Percentiles rank a stretch among this genome's conserved stretches.
These are phyloP conservation scores for Tiliqua scincoides DNA, from an alignment of 2,113 vertebrate species.

Conservation along the genomic window DNA sequence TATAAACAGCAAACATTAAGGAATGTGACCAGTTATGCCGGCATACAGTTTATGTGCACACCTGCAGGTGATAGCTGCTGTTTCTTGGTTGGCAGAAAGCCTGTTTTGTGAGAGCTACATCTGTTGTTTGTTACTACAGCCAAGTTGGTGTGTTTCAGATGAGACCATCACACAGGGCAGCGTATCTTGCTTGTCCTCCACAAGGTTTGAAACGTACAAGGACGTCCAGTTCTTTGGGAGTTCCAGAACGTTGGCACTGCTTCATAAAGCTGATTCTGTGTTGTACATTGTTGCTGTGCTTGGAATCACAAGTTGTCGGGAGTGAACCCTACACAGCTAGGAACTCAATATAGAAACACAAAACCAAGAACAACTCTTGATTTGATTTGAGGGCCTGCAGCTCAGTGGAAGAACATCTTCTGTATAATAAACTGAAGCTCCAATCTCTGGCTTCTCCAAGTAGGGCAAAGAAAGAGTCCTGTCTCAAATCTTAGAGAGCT, in stretches of 20 bases:
- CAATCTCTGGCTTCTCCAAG: too few species aligned
- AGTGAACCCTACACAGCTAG: background rate
- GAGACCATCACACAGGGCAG: background rate
- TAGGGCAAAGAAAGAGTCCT: too few species aligned
- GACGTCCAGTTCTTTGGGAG: background rate
- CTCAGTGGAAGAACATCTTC: background rate
- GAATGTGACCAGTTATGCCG: background rate
- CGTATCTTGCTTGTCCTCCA: background rate
- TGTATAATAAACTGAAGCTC: background rate
- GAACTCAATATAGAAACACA: background rate
- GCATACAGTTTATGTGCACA: background rate
- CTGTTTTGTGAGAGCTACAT: background rate
- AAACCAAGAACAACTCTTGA: background rate
- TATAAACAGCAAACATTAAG: constrained; percentile 28
- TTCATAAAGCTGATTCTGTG: background rate
- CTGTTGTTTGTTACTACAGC: background rate
- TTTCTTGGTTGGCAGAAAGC: background rate
- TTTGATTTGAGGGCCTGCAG: background rate
- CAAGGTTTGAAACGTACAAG: background rate
- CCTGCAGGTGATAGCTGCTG: fast-evolving
- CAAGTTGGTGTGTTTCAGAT: background rate
- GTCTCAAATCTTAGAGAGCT: too few species aligned
- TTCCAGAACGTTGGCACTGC: background rate
- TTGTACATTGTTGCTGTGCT: background rate
- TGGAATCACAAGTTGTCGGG: background rate